Conservation (phyloP, 2,888 invertebrate species). For the Eristalinus sepulchralis region DNA sequence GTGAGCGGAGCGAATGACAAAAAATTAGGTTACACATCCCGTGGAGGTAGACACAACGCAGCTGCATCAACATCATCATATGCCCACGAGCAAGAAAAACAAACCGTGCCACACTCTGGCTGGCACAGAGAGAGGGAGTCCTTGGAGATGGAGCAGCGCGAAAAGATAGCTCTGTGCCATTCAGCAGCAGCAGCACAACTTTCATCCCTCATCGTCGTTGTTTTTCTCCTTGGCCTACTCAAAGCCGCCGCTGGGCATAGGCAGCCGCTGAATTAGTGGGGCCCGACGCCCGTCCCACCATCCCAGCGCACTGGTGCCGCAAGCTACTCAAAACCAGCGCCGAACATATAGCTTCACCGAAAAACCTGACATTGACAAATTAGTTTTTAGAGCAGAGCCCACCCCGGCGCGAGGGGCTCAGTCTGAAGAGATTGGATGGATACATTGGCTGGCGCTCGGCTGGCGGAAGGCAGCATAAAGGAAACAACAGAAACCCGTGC, state of each 20-base stretch:
- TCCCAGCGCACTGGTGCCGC: slow-evolving; percentile 1
- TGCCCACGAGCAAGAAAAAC: slow-evolving; percentile 15
- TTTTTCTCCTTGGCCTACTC: slow-evolving; percentile 55
- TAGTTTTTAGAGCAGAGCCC: slow-evolving; percentile 43
- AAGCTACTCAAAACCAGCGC: slow-evolving; percentile 1
- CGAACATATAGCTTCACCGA: slow-evolving; percentile 9
- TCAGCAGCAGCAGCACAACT: not conserved
- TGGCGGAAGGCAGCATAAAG: not conserved
- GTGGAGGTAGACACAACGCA: slow-evolving; percentile 34
- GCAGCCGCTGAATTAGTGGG: slow-evolving; percentile 27
- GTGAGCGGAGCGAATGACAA: not conserved
- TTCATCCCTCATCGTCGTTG: slow-evolving; percentile 17
- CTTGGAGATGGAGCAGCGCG: slow-evolving; percentile 8
- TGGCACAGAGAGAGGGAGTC: not conserved
- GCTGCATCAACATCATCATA: slow-evolving; percentile 43
- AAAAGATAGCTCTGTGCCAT: slow-evolving; percentile 23
- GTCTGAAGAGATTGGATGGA: slow-evolving; percentile 55
- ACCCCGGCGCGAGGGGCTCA: not conserved
- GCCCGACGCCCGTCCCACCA: not conserved
- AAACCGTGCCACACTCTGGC: not conserved
- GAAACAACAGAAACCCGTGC: not conserved
- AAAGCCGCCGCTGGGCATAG: slow-evolving; percentile 26
- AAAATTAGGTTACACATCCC: slow-evolving; percentile 36
- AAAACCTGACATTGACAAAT: slow-evolving; percentile 62
- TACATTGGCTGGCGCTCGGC: not conserved